These are phyloP conservation scores for Chaetura pelagica DNA, from an alignment of 2,113 vertebrate genomes.

Conservation along the genomic window DNA sequence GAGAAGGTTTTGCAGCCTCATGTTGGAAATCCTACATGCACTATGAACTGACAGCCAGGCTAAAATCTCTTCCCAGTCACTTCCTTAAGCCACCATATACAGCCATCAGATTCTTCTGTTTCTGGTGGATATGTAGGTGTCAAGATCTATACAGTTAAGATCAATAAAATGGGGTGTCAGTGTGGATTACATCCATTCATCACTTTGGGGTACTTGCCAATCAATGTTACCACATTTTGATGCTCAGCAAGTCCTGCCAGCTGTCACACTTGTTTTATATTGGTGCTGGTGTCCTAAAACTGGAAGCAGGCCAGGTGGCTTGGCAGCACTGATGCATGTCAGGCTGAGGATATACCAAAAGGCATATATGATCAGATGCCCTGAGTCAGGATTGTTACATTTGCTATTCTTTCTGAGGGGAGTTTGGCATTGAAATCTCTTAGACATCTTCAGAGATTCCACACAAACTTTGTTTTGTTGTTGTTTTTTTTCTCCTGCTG, in stretches of 20 bases:
- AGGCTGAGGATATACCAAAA: not conserved
- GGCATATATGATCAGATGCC: not conserved
- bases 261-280: slow-evolving; percentile 22
- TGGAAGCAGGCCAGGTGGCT: not conserved
- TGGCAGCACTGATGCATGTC: not conserved
- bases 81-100: not conserved
- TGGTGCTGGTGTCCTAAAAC: slow-evolving; percentile 43
- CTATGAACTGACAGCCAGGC: not conserved
- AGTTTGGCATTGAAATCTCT: not conserved
- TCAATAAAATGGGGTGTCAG: not conserved
- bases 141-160: not conserved
- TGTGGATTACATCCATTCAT: slow-evolving; percentile 13
- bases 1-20: not conserved
- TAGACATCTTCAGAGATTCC: not conserved
- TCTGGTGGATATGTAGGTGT: not conserved
- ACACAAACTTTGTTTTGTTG: not conserved
- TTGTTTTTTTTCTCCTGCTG: not conserved
- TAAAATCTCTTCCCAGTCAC: not conserved
- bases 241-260: not conserved
- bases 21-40: not conserved
- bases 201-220: not conserved
- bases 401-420: not conserved
- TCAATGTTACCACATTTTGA: not conserved
- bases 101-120: not conserved
- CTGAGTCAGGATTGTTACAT: not conserved